A percentile compares a stretch with the other conserved stretches of the same genome.
These are phyloP conservation scores for Porites australiensis DNA, from an alignment of 64 coral and sea anemone species.

Conservation along the genomic window DNA sequence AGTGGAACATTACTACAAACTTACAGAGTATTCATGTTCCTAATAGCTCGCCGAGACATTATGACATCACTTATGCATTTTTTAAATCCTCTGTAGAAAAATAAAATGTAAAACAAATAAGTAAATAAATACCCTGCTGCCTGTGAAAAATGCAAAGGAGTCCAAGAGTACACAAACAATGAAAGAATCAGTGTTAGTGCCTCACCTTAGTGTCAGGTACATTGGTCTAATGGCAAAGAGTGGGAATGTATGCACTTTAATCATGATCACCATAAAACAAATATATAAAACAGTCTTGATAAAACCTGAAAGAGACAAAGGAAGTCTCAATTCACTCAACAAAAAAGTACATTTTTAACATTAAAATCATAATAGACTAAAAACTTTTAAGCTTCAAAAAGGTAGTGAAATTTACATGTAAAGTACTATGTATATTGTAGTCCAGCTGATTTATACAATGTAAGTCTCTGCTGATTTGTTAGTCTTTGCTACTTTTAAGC, in stretches of 20 bases:
- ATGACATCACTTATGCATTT: slow-evolving; percentile 99
- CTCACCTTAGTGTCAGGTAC: slow-evolving; percentile 98
- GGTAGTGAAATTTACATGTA: no score
- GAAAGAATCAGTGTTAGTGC: not conserved
- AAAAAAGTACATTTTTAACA: not conserved
- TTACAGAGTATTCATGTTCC: slow-evolving; percentile 99
- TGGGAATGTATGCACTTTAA: slow-evolving; percentile 98
- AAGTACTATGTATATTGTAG: no score
- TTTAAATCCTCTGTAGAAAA: slow-evolving; percentile 89
- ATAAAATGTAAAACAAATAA: not conserved
- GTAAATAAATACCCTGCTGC: not conserved
- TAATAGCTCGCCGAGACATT: slow-evolving; percentile 96
- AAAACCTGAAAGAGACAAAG: slow-evolving; percentile 74
- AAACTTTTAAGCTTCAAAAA: no score
- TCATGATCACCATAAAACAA: slow-evolving; percentile 97
- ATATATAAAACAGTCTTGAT: slow-evolving; percentile 94
- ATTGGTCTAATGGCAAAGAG: slow-evolving; percentile 98
- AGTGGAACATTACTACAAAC: slow-evolving; percentile 22
- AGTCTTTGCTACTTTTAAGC: no score
- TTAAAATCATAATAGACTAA: no score
- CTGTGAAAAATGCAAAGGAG: not conserved
- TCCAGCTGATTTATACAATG: no score
- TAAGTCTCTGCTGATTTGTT: no score
- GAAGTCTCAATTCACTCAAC: not conserved
- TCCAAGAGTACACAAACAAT: not conserved